Base-by-base conservation (phyloP, 2,113 vertebrate genomes). In the Marmota flaviventris region DNA sequence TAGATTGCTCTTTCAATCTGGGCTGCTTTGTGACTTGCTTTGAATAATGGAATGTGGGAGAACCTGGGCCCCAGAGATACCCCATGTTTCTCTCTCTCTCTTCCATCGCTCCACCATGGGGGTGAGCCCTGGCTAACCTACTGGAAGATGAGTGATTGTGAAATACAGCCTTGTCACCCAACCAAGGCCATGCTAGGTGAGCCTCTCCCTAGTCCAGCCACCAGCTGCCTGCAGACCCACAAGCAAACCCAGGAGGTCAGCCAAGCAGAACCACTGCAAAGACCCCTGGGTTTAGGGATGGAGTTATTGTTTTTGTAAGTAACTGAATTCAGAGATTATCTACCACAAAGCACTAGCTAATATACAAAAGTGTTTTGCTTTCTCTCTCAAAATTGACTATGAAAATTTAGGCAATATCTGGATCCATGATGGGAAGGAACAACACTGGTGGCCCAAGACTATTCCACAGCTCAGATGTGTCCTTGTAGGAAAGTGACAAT, bases 1-100 rank as follows among this genome's bases (percentile, higher is more conserved):
- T 4, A 79, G 73, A 45, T 7, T 0, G 27, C 29, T 34, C 14
- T 8, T 63, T 9, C 3, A 16, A 27, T 34, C 24, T 34, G 82
- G 37, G 32, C 53, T 7, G 3, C 61, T n/a, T 7, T 56, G 37
- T 24, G 37, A 45, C 37, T 92, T 48, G 29, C 29, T 89, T 27
- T 25, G 27, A 78, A 65, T 17, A n/a, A n/a, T 4, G 20, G 48
- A 34, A 6, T 4, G 16, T 10, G 25, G 48, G 63, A 63, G 69
- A 17, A 4, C 2, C 4, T 3, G 4, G 4, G 14, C 13, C 42
- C 16, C 4, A 1, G 70, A 7, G 16, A 39, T 32, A 12, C 10
- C 18, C 2, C 14, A 2, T 29, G 22, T n/a, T 16, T 75, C 78
- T 16, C 25, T 53, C 4, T 5, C 10, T 6, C 7, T 42, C n/a